A percentile compares a stretch with the other conserved stretches of the same genome.
Evolutionary conservation across 2,797 vertebrate genomes (phyloP).

Genomic region (Gymnocypris eckloni): DNA sequence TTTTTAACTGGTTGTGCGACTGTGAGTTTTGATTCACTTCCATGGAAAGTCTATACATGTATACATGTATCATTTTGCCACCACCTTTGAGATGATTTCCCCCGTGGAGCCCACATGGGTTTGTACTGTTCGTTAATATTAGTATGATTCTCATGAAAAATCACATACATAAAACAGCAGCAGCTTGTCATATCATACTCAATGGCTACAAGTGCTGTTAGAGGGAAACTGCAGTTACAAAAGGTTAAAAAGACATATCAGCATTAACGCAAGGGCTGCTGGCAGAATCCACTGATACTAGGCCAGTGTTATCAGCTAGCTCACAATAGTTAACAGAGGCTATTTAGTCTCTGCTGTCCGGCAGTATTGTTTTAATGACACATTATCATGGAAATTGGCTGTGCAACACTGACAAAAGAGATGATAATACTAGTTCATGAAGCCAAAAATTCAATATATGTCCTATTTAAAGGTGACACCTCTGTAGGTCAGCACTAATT

Average conservation of each 20-base stretch:
- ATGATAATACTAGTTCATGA: conserved; percentile 17
- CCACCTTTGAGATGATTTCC: background rate
- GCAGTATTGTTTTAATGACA: conserved; percentile 37
- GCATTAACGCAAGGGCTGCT: background rate
- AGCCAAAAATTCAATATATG: conserved; percentile 4
- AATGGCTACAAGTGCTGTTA: background rate
- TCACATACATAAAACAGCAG: background rate
- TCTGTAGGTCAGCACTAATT: conserved; percentile 16
- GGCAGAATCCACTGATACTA: conserved; percentile 3
- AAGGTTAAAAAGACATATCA: background rate
- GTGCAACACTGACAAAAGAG: background rate
- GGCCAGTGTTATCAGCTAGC: background rate
- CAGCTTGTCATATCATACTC: background rate
- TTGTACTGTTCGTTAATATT: background rate
- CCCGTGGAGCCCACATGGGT: background rate
- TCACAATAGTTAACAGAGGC: conserved; percentile 20
- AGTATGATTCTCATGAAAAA: background rate
- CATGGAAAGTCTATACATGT: too few relatives aligned
- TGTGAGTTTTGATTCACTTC: background rate
- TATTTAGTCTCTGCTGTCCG: conserved; percentile 10
- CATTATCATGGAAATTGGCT: conserved; percentile 47
- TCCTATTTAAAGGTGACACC: conserved; percentile 26
- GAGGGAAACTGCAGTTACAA: background rate
- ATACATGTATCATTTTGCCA: background rate
- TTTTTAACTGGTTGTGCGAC: background rate